Base-by-base conservation (phyloP, 2,113 vertebrate genomes). In the Perca fluviatilis region DNA sequence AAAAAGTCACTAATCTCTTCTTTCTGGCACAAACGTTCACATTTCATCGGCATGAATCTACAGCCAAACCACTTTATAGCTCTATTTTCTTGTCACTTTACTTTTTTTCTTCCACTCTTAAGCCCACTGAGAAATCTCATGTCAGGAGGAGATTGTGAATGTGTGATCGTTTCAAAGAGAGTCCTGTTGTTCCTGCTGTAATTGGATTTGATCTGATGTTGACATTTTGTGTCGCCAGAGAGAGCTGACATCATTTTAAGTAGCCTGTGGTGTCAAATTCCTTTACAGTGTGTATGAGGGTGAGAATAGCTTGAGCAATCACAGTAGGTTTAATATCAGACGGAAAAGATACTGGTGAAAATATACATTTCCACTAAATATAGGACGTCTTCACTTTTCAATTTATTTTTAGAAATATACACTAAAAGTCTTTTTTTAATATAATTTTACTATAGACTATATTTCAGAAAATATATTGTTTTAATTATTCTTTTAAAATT, bases 181-280 rank as follows among this genome's bases (percentile, higher is more conserved):
- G 76, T 33, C 58, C 27, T 78, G 63, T 74, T 43, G 50, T n/a
- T 79, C 13, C 66, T 62, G 64, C 70, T 68, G 72, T 82, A 0
- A 73, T 25, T 75, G 66, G 79, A 77, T 76, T 82, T 63, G 13
- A 58, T 9, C 57, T 33, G 0, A 82, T 33, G 84, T 70, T 85
- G 72, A 85, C 64, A 73, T 50, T 73, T 84, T n/a, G 57, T 80
- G 69, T 82, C 75, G 80, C n/a, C 7, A 10, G 33, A 27, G 33
- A 65, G 21, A 47, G 58, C 21, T 71, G 78, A 82, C 62, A 43
- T 84, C 72, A 82, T 77, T 78, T 74, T 69, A 47, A 50, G 18
- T 51, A 58, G 16, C 25, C 40, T 25, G n/a, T 36, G 57, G 15
- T 15, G 21, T 25, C 36, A 19, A 6, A 12, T 27, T 53, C n/a